These are phyloP conservation scores for Furnarius figulus DNA, from an alignment of 2,113 vertebrate genomes.

Conservation along the genomic window DNA sequence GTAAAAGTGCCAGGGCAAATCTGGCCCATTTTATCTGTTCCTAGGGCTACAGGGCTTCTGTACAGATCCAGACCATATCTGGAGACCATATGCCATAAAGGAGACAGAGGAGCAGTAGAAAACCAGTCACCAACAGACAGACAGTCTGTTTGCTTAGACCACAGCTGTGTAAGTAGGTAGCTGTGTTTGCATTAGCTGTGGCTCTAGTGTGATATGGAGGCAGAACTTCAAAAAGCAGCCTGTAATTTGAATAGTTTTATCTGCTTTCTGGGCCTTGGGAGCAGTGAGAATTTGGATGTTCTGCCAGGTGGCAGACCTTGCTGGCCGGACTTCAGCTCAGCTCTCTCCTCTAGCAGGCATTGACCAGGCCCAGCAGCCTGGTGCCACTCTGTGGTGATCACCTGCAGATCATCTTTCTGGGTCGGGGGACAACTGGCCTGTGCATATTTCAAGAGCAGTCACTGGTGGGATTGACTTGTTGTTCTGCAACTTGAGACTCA, in stretches of 20 bases:
- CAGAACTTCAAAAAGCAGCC: neutral
- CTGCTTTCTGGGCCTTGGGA: neutral
- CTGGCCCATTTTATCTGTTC: neutral
- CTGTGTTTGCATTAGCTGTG: neutral
- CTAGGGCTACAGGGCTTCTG: neutral
- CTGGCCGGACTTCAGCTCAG: neutral
- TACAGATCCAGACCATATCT: neutral
- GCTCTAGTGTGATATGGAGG: neutral
- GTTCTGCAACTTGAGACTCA: neutral
- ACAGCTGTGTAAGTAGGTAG: neutral
- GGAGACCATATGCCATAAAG: neutral
- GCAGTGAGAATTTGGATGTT: neutral
- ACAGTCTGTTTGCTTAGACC: neutral
- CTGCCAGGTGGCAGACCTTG: neutral
- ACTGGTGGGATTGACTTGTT: neutral
- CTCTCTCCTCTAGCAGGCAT: neutral
- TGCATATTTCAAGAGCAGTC: neutral
- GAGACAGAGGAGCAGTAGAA: neutral
- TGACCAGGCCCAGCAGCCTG: neutral
- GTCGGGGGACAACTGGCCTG: neutral
- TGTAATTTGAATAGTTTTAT: neutral
- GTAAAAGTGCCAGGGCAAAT: neutral
- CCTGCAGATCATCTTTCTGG: neutral
- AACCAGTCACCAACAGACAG: neutral
- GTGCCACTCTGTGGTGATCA: neutral